Conservation (phyloP, 2,113 vertebrate species). For the Sinocyclocheilus grahami region DNA sequence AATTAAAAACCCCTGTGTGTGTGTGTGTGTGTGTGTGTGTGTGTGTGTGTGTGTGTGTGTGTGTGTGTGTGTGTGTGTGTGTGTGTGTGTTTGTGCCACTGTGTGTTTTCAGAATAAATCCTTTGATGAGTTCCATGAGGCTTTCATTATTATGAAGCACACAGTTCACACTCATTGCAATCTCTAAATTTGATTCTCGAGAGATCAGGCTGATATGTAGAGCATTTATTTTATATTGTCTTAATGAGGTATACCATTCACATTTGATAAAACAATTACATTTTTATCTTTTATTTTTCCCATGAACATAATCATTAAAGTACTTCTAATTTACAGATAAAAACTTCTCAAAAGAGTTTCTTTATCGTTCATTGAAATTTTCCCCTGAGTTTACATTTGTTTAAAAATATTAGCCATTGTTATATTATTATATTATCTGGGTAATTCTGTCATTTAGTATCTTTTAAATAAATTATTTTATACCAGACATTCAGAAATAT, state of each 20-base stretch:
- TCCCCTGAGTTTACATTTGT: background rate
- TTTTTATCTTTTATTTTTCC: background rate
- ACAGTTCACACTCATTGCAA: slow-evolving; percentile 25
- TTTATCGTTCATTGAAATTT: background rate
- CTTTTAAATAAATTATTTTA: background rate
- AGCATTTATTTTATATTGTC: slow-evolving; percentile 18
- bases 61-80: background rate
- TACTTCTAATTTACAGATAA: background rate
- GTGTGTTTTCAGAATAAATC: slow-evolving; percentile 37
- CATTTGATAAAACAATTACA: background rate
- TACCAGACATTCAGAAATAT: slow-evolving; percentile 10
- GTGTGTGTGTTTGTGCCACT: background rate
- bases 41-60: background rate
- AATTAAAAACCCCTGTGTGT: slow-evolving; percentile 45
- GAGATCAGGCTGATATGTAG: slow-evolving; percentile 14
- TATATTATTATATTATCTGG: background rate
- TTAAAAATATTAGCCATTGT: slow-evolving; percentile 10
- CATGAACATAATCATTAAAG: slow-evolving; percentile 16
- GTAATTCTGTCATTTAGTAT: background rate
- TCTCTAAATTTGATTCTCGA: slow-evolving; percentile 36
- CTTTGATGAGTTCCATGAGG: slow-evolving; percentile 41
- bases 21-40: background rate
- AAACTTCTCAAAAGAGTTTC: background rate
- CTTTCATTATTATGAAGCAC: slow-evolving; percentile 39
- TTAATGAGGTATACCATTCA: slow-evolving; percentile 18